Evolutionary conservation across 2,797 vertebrate species (phyloP), one percentile per base, ranked within the genome.

Genomic region (Sebastes miniatus): DNA sequence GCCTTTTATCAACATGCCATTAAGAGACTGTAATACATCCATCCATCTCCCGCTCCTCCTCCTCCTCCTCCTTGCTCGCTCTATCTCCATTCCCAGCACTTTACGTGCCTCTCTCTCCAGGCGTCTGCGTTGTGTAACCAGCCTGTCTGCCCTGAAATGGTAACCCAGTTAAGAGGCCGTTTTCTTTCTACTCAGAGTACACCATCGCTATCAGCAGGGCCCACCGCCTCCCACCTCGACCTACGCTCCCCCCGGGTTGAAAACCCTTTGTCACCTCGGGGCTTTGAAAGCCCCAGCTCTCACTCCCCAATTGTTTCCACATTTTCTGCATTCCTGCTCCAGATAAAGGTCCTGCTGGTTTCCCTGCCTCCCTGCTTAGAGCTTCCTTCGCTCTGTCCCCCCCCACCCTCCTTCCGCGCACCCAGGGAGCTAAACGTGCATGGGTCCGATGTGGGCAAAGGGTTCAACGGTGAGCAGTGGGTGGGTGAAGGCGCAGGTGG

Each of bases 291-390:
- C 86, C 86, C 83, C 25, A 27, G 89, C 90, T 90, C 93, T 94
- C 89, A 81, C 89, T 93, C 88, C 87, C 76, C 93, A 89, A 96
- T 96, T 96, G 95, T 96, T 96, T 94, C 92, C 91, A 93, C 95
- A 96, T 96, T 96, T 96, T 96, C 95, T 96, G 95, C 95, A 96
- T 96, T 96, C 95, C 94, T 96, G 94, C 84, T 92, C 87, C 79
- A 95, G 95, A 96, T 96, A 96, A 96, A 96, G 86, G 93, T 92
- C 91, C 88, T 39, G 84, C 79, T 88, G 86, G 88, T 87, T 84
- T 79, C 81, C 64, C 86, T 85, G 85, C 84, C 72, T 89, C 82
- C 82, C 83, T 73, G 75, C 84, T 80, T 69, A 80, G 86, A 85
- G 69, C 81, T 80, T 83, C 80, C 84, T 83, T 84, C 79, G 0